A percentile compares a stretch with the other conserved stretches of the same genome.
These are phyloP conservation scores for Fratercula arctica DNA, from an alignment of 2,797 vertebrate species.

Conservation along the genomic window DNA sequence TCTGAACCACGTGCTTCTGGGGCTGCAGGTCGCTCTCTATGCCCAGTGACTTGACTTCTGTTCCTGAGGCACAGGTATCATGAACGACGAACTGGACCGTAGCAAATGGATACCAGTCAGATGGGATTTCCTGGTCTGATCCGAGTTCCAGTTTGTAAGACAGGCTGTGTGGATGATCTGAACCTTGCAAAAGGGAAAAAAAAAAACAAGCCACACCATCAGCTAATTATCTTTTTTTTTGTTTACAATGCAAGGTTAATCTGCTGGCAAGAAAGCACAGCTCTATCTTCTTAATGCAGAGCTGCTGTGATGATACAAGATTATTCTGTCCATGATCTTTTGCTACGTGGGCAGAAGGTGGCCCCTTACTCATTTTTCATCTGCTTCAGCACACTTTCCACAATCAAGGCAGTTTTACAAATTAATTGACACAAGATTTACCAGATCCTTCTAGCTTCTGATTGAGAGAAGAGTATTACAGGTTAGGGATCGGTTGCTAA, in stretches of 20 bases:
- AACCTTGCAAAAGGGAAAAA: slow-evolving; percentile 75
- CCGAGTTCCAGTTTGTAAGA: slow-evolving; percentile 95
- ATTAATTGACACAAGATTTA: not conserved
- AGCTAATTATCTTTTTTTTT: not conserved
- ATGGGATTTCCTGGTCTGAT: slow-evolving; percentile 95
- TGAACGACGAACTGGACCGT: slow-evolving; percentile 90
- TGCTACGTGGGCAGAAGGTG: not conserved
- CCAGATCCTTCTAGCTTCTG: not conserved
- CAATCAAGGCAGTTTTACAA: not conserved
- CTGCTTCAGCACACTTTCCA: not conserved
- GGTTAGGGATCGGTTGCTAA: not conserved
- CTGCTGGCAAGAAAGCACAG: not conserved
- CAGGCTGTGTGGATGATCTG: slow-evolving; percentile 92
- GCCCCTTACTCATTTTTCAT: not conserved
- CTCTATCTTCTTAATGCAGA: not conserved
- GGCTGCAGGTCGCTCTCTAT: slow-evolving; percentile 91
- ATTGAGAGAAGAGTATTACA: not conserved
- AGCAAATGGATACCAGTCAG: slow-evolving; percentile 91
- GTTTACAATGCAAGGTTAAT: not conserved
- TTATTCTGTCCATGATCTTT: not conserved
- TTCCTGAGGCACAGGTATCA: slow-evolving; percentile 85
- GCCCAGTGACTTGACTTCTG: slow-evolving; percentile 88
- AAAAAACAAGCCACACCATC: not conserved
- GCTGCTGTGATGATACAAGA: not conserved
- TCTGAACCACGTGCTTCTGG: slow-evolving; percentile 88